These are phyloP conservation scores for Aromia moschata DNA, from an alignment of 2,888 invertebrate species.

Conservation along the genomic window DNA sequence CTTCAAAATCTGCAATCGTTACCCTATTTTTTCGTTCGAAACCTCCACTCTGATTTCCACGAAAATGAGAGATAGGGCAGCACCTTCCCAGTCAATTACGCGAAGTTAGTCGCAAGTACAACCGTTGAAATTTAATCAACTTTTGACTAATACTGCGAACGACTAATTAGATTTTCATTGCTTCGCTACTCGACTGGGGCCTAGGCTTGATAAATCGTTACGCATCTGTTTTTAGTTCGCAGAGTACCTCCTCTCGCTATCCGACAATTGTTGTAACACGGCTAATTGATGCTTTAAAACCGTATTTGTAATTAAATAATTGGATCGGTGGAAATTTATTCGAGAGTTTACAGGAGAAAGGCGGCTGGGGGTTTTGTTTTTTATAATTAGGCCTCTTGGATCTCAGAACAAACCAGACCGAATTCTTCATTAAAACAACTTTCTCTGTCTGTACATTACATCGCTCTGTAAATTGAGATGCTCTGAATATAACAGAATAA, in stretches of 20 bases:
- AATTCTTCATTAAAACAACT: too few relatives aligned
- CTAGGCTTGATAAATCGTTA: slow-evolving; percentile 52
- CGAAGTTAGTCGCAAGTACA: slow-evolving; percentile 47
- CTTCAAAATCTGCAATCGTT: background rate
- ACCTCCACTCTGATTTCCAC: background rate
- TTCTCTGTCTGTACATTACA: too few relatives aligned
- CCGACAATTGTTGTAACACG: slow-evolving; percentile 50
- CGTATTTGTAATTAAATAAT: slow-evolving; percentile 54
- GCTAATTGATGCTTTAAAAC: slow-evolving; percentile 55
- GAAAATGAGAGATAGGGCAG: background rate
- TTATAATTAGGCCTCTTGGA: too few relatives aligned
- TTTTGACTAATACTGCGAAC: slow-evolving; percentile 54
- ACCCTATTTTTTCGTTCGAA: background rate
- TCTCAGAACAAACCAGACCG: too few relatives aligned
- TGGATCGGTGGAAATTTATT: slow-evolving; percentile 48
- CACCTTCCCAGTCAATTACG: slow-evolving; percentile 16
- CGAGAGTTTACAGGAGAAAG: slow-evolving; percentile 40
- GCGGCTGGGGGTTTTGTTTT: slow-evolving; percentile 41
- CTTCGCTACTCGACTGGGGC: slow-evolving; percentile 42
- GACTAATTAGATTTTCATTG: slow-evolving; percentile 56
- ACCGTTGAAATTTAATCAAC: slow-evolving; percentile 55
- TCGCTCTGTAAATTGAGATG: too few relatives aligned
- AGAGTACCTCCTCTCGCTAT: slow-evolving; percentile 44
- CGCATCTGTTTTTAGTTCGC: slow-evolving; percentile 52
- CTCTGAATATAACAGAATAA: too few relatives aligned